Evolutionary conservation across 2,888 invertebrate genomes (phyloP).

Genomic region (Sphecodes monilicornis): DNA sequence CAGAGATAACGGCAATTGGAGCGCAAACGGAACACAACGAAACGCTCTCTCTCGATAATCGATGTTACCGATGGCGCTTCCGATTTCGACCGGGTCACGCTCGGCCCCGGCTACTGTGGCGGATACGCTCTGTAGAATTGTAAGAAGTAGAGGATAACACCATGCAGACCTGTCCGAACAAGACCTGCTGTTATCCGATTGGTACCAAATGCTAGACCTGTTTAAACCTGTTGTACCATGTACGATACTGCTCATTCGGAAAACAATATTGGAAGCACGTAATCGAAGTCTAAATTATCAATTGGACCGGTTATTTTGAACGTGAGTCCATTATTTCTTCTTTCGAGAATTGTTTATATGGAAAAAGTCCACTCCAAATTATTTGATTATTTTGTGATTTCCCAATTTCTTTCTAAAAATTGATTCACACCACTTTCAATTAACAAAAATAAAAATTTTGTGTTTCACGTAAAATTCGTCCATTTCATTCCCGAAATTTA

Average conservation of each 20-base stretch:
- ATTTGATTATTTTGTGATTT: no score
- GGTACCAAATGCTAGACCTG: background rate
- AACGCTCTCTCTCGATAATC: slow-evolving; percentile 19
- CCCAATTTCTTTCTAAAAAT: no score
- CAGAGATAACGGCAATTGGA: slow-evolving; percentile 16
- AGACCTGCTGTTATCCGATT: background rate
- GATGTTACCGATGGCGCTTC: slow-evolving; percentile 7
- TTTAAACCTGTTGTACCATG: background rate
- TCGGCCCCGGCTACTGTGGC: background rate
- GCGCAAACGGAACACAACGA: slow-evolving; percentile 18
- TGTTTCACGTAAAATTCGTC: no score
- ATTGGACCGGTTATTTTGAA: no score
- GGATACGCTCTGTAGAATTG: background rate
- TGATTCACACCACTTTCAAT: no score
- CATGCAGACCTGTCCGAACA: background rate
- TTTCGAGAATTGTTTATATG: no score
- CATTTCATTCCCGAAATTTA: no score
- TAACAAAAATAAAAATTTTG: no score
- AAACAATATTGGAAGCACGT: background rate
- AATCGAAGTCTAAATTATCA: background rate
- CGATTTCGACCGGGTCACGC: slow-evolving; percentile 10
- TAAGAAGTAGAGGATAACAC: background rate
- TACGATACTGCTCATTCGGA: background rate
- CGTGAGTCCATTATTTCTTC: no score
- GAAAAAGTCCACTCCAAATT: no score